Percentiles rank a stretch among this genome's conserved stretches.
Conservation (phyloP, 1,140 invertebrate species). For the Euschistus heros region DNA sequence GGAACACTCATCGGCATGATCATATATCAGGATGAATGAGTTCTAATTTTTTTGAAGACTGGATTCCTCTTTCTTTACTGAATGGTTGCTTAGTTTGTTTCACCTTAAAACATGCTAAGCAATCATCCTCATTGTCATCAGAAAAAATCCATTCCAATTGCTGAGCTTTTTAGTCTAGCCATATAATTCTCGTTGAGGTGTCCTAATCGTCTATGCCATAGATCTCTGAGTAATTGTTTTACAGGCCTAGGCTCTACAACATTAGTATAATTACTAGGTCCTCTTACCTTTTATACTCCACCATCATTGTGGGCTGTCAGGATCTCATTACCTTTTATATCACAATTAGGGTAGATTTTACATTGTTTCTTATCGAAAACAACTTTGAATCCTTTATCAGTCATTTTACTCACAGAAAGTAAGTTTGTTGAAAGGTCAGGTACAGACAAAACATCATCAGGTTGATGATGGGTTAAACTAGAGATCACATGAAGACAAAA, state of each 20-base stretch:
- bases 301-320: background rate
- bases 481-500: background rate
- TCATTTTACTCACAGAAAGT: slow-evolving; percentile 13
- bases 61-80: no score
- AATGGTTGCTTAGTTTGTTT: no score
- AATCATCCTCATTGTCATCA: background rate
- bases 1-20: background rate
- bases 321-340: background rate
- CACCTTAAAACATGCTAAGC: background rate
- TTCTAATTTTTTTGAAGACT: no score
- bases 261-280: background rate
- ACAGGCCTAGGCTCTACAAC: background rate
- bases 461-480: background rate
- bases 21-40: background rate
- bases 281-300: background rate
- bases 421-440: slow-evolving; percentile 1
- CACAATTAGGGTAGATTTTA: no score
- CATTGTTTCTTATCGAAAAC: background rate
- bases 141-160: background rate
- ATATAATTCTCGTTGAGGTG: background rate
- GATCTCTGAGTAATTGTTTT: background rate
- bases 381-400: no score
- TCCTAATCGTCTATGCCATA: background rate
- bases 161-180: no score
- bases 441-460: background rate